Base-by-base conservation (phyloP, 1,140 invertebrate genomes). In the Achatina immaculata region DNA sequence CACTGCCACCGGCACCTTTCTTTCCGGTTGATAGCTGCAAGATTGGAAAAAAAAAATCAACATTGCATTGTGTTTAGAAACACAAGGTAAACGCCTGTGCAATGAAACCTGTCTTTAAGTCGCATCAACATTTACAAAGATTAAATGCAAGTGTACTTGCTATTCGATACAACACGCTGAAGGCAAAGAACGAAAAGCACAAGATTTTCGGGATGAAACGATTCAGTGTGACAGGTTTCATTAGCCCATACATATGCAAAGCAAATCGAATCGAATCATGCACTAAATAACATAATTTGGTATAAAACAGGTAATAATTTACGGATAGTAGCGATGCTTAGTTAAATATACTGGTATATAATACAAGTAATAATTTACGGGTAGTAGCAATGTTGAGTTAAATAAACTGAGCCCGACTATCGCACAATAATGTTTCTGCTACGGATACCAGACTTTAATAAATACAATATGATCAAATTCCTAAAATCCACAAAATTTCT, bases 21-120 rank as follows among this genome's bases (percentile, higher is more conserved):
- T 81, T 81, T 76, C 80, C 80, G 72, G 80, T 81, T 38, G 80
- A 81, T 76, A 74, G 80, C 80, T 81, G 65, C 42, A 81, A 81
- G 68, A 80, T 80, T 80, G 28, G 16, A 31, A 62, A 72, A 78
- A 78, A 78, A 80, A 72, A 72, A 72, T 43, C 31, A 80, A 78
- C 11, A 43, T 78, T 68, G 76, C 38, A 68, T 68, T 76, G 58
- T 73, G 38, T 48, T 73, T 43, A 42, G 38, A 74, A 51, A 74
- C 7, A 77, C 34, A 78, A 0, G 65, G n/a, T 21, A 28, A 66
- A 69, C 62, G 58, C 62, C 62, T 58, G 14, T 38, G 51, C 76
- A 78, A 78, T 78, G 76, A 78, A 78, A 78, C 76, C 76, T 78
- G 76, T 68, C 74, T 74, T 48, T 14, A 51, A 31, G 21, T 36